These are phyloP conservation scores for Pseudolycoriella hygida DNA, from an alignment of 2,888 invertebrate genomes.

Conservation along the genomic window DNA sequence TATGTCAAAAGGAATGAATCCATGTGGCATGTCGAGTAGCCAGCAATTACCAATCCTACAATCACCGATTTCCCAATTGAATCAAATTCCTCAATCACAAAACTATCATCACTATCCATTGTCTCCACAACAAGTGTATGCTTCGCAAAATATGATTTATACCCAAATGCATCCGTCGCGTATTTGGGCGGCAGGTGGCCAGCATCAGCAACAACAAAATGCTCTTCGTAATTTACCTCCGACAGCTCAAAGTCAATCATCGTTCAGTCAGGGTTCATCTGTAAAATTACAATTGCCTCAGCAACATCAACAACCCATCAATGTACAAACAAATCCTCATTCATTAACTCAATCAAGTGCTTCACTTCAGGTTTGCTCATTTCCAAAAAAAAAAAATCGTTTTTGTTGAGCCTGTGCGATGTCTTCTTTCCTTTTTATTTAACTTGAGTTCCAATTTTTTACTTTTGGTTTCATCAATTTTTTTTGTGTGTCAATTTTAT, in stretches of 20 bases:
- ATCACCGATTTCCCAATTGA: conserved; percentile 2
- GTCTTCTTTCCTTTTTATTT: not conserved
- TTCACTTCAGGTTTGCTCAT: conserved; percentile 1
- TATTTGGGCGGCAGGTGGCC: conserved; percentile 5
- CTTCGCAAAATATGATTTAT: conserved; percentile 12
- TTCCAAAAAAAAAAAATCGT: not conserved
- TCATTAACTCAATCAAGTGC: conserved; percentile 6
- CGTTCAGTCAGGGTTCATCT: not conserved
- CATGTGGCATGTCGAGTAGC: not conserved
- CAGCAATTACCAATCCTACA: conserved; percentile 5
- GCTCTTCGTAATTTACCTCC: not conserved
- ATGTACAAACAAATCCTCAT: conserved; percentile 11
- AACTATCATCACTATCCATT: conserved; percentile 4
- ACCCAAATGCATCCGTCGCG: conserved; percentile 17
- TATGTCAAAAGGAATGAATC: conserved; percentile 10
- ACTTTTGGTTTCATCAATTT: not conserved
- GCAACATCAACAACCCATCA: conserved; percentile 2
- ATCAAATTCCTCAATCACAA: conserved; percentile 5
- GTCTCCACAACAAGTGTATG: not conserved
- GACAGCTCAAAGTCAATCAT: not conserved
- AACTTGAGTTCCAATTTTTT: not conserved
- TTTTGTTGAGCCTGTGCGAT: not conserved
- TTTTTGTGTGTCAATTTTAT: not conserved
- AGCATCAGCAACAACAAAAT: conserved; percentile 2
- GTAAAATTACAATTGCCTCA: conserved; percentile 5